These are phyloP conservation scores for Idaea dimidiata DNA, from an alignment of 2,888 invertebrate genomes.

Conservation along the genomic window DNA sequence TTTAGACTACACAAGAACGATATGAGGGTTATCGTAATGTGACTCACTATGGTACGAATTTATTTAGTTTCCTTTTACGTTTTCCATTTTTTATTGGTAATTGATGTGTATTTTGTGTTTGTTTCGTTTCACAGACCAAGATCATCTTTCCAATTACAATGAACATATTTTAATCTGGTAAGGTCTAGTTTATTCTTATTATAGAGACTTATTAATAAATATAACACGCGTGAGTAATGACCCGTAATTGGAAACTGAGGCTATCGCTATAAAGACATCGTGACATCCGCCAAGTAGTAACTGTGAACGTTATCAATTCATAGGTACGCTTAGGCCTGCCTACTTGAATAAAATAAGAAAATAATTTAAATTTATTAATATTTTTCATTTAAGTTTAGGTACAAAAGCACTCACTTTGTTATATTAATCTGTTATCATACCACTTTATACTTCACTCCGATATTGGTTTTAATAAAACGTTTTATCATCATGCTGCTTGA, in stretches of 20 bases:
- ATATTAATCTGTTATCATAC: neutral
- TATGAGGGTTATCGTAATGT: neutral
- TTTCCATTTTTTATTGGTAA: neutral
- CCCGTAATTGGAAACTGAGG: slow-evolving; percentile 71
- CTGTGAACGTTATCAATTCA: slow-evolving; percentile 54
- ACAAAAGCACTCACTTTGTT: neutral
- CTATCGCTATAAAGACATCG: slow-evolving; percentile 70
- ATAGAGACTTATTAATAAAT: slow-evolving; percentile 54
- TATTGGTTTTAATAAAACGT: slow-evolving; percentile 13
- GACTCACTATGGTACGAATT: neutral
- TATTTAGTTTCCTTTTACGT: neutral
- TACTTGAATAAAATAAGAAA: neutral
- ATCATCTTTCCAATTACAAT: neutral
- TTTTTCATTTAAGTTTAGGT: neutral
- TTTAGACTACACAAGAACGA: slow-evolving; percentile 19
- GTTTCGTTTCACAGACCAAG: neutral
- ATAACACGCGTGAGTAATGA: slow-evolving; percentile 70
- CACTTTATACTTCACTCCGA: neutral
- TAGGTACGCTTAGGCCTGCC: slow-evolving; percentile 11
- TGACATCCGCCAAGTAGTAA: slow-evolving; percentile 72
- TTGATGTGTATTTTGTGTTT: neutral
- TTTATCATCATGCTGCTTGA: slow-evolving; percentile 15
- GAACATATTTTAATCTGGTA: neutral
- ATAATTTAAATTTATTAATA: neutral
- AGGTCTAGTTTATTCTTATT: neutral